Conservation (phyloP, 2,797 vertebrate genomes). For the Brachymystax lenok region DNA sequence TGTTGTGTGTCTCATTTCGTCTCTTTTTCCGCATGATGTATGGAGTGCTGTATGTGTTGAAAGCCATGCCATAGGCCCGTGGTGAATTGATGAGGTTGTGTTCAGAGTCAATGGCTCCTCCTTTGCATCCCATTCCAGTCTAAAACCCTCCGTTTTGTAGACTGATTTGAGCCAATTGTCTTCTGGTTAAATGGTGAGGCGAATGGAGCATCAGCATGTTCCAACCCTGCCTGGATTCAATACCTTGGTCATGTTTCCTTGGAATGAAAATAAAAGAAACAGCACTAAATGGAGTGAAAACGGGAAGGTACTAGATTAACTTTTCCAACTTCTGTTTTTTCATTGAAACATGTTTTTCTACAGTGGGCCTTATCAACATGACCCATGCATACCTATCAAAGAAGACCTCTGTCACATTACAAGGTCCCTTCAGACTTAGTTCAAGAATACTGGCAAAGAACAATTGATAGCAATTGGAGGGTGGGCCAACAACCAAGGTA, state of each 20-base stretch:
- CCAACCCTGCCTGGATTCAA: background rate
- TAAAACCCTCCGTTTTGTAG: background rate
- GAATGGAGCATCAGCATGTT: background rate
- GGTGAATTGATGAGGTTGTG: constrained; percentile 24
- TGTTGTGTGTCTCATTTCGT: constrained; percentile 30
- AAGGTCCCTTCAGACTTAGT: background rate
- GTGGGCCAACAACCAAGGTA: no score
- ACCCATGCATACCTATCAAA: no score
- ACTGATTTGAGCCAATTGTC: background rate
- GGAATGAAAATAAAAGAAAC: background rate
- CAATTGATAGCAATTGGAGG: no score
- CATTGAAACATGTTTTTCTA: no score
- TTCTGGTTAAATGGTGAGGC: background rate
- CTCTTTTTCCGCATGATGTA: constrained; percentile 65
- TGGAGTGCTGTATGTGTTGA: constrained; percentile 40
- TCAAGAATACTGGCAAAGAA: background rate
- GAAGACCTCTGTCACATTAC: no score
- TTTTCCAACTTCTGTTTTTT: no score
- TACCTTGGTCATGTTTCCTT: no score
- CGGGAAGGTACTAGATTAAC: no score
- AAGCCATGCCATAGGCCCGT: constrained; percentile 29
- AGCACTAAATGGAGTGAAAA: background rate
- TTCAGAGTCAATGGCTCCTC: background rate
- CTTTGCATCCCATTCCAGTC: constrained; percentile 10
- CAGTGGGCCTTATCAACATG: no score